A percentile compares a stretch with the other conserved stretches of the same genome.
Conservation (phyloP, 1,140 invertebrate genomes). For the Acromyrmex echinatior region DNA sequence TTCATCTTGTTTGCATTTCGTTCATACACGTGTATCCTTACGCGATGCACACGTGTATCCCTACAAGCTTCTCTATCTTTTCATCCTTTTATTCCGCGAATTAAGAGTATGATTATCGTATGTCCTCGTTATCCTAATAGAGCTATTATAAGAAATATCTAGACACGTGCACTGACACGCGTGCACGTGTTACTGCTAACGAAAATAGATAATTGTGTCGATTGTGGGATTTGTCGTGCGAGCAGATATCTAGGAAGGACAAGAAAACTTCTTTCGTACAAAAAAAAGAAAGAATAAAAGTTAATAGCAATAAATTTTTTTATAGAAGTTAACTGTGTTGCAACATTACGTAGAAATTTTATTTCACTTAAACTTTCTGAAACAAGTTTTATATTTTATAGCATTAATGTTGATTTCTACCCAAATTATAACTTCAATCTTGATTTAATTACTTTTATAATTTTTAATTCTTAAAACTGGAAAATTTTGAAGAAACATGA, state of each 20-base stretch:
- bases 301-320: slow-evolving; percentile 44
- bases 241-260: background rate
- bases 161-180: background rate
- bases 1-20: slow-evolving; percentile 16
- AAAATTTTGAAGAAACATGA: too few relatives aligned
- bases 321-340: background rate
- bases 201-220: background rate
- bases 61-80: background rate
- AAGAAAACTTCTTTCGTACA: background rate
- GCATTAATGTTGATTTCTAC: background rate
- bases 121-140: slow-evolving; percentile 15
- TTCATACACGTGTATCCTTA: background rate
- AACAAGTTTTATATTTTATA: background rate
- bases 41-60: background rate
- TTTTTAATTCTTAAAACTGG: too few relatives aligned
- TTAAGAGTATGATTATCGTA: slow-evolving; percentile 42
- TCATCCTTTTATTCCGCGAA: background rate
- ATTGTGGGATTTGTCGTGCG: background rate
- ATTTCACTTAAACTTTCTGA: slow-evolving; percentile 4
- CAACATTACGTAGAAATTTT: slow-evolving; percentile 10
- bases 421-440: too few relatives aligned
- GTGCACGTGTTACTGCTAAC: background rate
- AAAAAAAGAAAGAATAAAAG: slow-evolving; percentile 8
- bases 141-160: background rate
- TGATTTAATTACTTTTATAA: too few relatives aligned